phyloP scores from a whole-genome alignment of 2,888 invertebrate genomes.

The Oscheius myriophilus region DNA sequence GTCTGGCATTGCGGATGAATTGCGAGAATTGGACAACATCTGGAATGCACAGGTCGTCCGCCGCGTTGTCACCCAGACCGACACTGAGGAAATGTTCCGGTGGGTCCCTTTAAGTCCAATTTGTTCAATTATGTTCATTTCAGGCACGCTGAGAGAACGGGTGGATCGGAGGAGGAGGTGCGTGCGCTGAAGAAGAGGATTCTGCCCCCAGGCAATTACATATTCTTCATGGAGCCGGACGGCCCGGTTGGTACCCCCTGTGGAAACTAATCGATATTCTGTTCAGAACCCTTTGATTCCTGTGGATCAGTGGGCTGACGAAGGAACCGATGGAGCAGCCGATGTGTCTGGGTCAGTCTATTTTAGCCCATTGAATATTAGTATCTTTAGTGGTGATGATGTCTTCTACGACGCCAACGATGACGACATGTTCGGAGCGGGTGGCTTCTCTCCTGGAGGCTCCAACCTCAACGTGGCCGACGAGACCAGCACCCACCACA shows the following conservation, averaged over 20 bases:
- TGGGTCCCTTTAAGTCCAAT: neutral
- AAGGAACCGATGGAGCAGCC: neutral
- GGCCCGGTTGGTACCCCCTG: no score
- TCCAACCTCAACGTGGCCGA: neutral
- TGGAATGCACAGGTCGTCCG: constrained; percentile 24
- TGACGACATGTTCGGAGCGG: neutral
- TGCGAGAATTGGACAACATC: constrained; percentile 21
- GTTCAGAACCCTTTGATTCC: constrained; percentile 16
- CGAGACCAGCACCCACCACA: neutral
- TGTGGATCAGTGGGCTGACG: neutral
- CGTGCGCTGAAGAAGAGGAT: constrained; percentile 12
- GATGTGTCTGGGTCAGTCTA: neutral
- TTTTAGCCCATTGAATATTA: neutral
- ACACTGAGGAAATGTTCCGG: constrained; percentile 12
- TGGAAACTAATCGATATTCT: neutral
- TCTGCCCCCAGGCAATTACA: constrained; percentile 25
- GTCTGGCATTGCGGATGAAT: constrained; percentile 21
- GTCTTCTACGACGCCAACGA: constrained; percentile 13
- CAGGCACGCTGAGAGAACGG: constrained; percentile 7
- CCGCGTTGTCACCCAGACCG: neutral
- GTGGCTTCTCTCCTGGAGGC: neutral
- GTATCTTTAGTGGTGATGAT: neutral
- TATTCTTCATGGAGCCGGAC: constrained; percentile 22
- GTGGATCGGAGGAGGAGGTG: constrained; percentile 3
- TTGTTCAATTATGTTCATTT: neutral